A percentile compares a stretch with the other conserved stretches of the same genome.
Conservation (phyloP, 2,888 invertebrate genomes). For the Drepana falcataria region DNA sequence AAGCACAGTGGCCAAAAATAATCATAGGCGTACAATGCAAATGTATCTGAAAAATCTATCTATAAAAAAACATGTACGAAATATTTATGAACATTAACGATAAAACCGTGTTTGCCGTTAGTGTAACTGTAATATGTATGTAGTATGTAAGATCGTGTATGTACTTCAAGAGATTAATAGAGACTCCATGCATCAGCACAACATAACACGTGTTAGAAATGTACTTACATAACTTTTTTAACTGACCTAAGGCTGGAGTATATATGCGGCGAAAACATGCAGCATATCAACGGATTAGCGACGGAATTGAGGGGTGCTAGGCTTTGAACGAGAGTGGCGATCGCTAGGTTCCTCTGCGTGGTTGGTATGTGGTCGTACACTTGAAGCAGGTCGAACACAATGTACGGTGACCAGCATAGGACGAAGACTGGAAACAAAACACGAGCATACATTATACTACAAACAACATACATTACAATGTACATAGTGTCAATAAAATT, state of each 20-base stretch:
- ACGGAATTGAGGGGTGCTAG: conserved; percentile 95
- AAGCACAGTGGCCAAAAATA: too few species aligned
- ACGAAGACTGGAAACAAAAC: conserved; percentile 85
- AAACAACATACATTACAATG: too few species aligned
- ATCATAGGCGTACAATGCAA: too few species aligned
- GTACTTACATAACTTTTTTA: neutral
- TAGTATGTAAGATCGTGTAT: too few species aligned
- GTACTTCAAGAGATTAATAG: too few species aligned
- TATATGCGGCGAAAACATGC: conserved; percentile 94
- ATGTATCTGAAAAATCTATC: too few species aligned
- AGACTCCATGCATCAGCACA: neutral
- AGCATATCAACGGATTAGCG: conserved; percentile 96
- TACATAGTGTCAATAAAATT: too few species aligned
- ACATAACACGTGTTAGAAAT: too few species aligned
- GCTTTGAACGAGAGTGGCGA: conserved; percentile 94
- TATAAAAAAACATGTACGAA: too few species aligned
- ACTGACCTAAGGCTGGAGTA: conserved; percentile 89
- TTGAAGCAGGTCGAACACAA: conserved; percentile 93
- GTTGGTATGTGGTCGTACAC: conserved; percentile 89
- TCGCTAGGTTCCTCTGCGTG: conserved; percentile 87
- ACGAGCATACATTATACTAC: neutral
- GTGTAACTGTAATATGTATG: too few species aligned
- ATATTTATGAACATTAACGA: too few species aligned
- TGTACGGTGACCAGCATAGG: conserved; percentile 96
- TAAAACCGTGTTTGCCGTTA: too few species aligned